Percentiles rank a stretch among this genome's conserved stretches.
These are phyloP conservation scores for Macrostomum lignano DNA, from an alignment of 1,140 invertebrate species.

Conservation along the genomic window DNA sequence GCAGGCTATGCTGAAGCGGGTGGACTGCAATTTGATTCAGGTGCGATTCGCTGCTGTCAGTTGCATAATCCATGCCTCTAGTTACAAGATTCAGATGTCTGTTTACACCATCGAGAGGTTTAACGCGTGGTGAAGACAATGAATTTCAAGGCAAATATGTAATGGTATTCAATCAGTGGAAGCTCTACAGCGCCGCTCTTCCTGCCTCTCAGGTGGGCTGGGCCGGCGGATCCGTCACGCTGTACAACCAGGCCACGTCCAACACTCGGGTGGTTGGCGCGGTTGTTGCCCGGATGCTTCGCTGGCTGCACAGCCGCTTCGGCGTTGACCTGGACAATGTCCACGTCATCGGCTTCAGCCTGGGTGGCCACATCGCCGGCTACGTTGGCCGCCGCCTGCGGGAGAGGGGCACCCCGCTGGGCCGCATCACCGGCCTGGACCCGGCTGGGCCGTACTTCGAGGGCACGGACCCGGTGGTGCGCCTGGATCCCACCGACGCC, in stretches of 20 bases:
- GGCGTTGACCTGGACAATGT: conserved; percentile 7
- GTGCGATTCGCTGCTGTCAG: too few relatives aligned
- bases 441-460: too few relatives aligned
- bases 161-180: too few relatives aligned
- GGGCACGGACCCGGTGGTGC: conserved; percentile 20
- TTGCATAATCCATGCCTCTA: too few relatives aligned
- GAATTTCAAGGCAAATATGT: too few relatives aligned
- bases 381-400: conserved; percentile 12
- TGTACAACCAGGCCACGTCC: conserved; percentile 9
- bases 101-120: too few relatives aligned
- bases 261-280: conserved; percentile 9
- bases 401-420: conserved; percentile 12
- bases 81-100: too few relatives aligned
- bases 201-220: conserved; percentile 8
- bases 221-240: conserved; percentile 6
- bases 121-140: too few relatives aligned
- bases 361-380: conserved; percentile 18
- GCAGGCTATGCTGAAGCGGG: too few relatives aligned
- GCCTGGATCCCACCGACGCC: conserved; percentile 37
- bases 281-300: neutral
- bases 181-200: too few relatives aligned
- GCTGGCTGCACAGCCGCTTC: conserved; percentile 5
- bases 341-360: conserved; percentile 20
- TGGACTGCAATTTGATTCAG: too few relatives aligned
- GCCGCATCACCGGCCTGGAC: conserved; percentile 13